Percentiles rank a stretch among this genome's conserved stretches.
Conservation (phyloP, 2,888 invertebrate species). For the Pilophorus perplexus region DNA sequence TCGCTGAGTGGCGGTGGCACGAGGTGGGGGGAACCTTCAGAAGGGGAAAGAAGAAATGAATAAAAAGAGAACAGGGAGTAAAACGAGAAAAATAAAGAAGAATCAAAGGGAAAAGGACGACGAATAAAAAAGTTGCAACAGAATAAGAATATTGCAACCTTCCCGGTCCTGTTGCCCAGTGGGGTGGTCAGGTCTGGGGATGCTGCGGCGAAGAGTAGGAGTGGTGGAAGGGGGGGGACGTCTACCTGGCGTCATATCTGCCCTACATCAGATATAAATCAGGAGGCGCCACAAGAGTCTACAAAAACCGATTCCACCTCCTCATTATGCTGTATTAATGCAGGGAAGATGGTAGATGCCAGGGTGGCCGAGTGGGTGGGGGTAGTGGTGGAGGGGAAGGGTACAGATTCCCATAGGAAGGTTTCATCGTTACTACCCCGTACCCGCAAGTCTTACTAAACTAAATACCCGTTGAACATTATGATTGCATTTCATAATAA, state of each 20-base stretch:
- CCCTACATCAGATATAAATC: slow-evolving; percentile 37
- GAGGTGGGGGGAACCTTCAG: background rate
- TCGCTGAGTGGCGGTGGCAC: background rate
- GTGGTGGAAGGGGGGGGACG: background rate
- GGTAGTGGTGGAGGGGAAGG: too few relatives aligned
- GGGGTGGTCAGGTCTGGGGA: background rate
- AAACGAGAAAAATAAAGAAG: background rate
- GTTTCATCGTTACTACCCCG: too few relatives aligned
- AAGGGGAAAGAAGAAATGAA: background rate
- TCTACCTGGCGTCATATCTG: slow-evolving; percentile 37
- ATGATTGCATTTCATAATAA: too few relatives aligned
- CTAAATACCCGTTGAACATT: too few relatives aligned
- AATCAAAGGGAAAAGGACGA: background rate
- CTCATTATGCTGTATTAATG: slow-evolving; percentile 40
- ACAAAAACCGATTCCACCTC: slow-evolving; percentile 33
- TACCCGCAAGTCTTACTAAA: too few relatives aligned
- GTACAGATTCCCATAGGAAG: too few relatives aligned
- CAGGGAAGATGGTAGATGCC: slow-evolving; percentile 39
- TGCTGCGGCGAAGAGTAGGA: background rate
- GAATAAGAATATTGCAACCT: slow-evolving; percentile 28
- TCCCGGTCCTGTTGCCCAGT: background rate
- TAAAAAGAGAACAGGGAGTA: background rate
- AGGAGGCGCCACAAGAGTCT: slow-evolving; percentile 29
- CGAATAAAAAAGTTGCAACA: slow-evolving; percentile 7
- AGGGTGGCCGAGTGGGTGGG: too few relatives aligned